Base-by-base conservation (phyloP, 2,113 vertebrate species). In the Physeter macrocephalus region DNA sequence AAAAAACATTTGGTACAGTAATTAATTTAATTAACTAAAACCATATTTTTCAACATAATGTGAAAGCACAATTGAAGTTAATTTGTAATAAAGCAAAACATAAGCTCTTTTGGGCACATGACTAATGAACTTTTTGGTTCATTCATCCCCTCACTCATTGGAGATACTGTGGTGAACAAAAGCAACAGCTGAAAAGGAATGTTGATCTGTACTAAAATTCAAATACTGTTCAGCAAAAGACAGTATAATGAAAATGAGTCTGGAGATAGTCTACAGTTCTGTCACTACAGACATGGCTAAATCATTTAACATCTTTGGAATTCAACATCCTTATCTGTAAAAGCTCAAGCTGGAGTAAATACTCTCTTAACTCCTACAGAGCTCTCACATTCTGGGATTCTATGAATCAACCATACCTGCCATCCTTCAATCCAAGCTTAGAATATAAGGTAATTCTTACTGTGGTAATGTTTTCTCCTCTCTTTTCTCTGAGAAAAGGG, bases 401-500 rank as follows among this genome's bases (percentile, higher is more conserved):
- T 57, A 43, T 10, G 39, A 72, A 84, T 82, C 49, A 81, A 69
- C 39, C 3, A 71, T 82, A 71, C 80, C 74, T 64, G 75, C n/a
- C 61, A 36, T 18, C 59, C 75, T 90, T 81, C 61, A 77, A 52
- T 29, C 43, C 15, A 66, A 75, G n/a, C 1, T 34, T 29, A 52
- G 20, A 5, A 54, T 67, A 41, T 31, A 39, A 43, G 31, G 41
- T 66, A 72, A 77, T 92, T 90, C 98, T 98, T 98, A 99, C 99
- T 0, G 99, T 99, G 78, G 99, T 99, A 81, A 99, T 95, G 1
- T 98, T 98, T 41, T 98, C 98, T 95, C 98, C 98, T 57, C 98
- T 97, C 74, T 99, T 98, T 90, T 98, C 97, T 80, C 95, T 98
- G 87, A 99, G 99, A 98, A 99, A 99, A 57, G 99, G 99, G 97